Evolutionary conservation across 2,797 vertebrate species (phyloP).

Genomic region (Vireo griseus): DNA sequence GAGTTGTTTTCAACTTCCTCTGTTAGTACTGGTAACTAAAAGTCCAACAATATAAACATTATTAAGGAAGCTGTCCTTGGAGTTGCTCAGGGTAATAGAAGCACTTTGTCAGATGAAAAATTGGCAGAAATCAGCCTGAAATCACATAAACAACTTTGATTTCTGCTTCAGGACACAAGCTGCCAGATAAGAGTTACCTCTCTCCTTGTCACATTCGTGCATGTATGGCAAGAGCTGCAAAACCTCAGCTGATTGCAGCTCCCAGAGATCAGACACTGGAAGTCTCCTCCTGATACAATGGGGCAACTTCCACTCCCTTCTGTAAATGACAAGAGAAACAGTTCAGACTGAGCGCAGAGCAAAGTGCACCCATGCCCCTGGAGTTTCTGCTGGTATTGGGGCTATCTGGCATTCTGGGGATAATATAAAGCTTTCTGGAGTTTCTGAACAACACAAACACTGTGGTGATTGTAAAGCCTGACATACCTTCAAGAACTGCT

Average conservation of each 20-base stretch:
- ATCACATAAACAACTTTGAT: background rate
- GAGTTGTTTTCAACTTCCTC: background rate
- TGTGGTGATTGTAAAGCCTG: background rate
- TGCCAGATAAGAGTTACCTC: background rate
- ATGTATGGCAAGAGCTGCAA: accelerated
- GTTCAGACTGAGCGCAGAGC: background rate
- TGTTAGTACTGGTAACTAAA: background rate
- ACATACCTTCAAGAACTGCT: background rate
- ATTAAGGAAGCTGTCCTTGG: background rate
- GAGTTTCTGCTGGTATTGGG: background rate
- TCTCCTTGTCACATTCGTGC: background rate
- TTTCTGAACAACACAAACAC: background rate
- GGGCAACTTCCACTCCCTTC: background rate
- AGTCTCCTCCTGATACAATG: accelerated
- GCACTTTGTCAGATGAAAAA: background rate
- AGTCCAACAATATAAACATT: background rate
- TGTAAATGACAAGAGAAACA: background rate
- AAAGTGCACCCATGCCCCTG: accelerated
- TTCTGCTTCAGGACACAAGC: background rate
- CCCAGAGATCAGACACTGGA: background rate
- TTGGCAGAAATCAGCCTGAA: background rate
- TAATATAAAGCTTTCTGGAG: background rate
- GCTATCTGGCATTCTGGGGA: background rate
- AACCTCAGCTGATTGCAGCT: background rate
- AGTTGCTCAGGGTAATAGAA: background rate